These are phyloP conservation scores for Carcina quercana DNA, from an alignment of 2,888 invertebrate species.

Conservation along the genomic window DNA sequence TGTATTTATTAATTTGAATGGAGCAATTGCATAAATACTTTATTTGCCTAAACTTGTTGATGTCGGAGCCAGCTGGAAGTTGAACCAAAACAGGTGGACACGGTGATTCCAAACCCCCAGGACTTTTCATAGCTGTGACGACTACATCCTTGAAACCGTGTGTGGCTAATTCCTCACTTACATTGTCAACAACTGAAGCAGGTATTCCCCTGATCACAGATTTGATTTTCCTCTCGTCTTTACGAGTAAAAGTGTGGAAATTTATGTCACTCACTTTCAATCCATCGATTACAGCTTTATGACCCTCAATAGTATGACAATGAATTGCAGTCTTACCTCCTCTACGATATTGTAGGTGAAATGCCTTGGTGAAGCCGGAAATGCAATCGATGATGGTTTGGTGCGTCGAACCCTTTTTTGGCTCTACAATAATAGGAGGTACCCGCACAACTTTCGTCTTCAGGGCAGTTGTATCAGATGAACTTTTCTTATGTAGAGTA, in stretches of 20 bases:
- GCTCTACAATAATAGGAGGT: slow-evolving; percentile 1
- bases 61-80: slow-evolving; percentile 2
- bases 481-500: not conserved
- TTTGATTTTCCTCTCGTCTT: slow-evolving; percentile 2
- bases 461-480: not conserved
- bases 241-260: slow-evolving; percentile 1
- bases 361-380: not conserved
- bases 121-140: not conserved
- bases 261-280: not conserved
- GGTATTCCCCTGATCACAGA: slow-evolving; percentile 1
- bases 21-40: slow-evolving; percentile 4
- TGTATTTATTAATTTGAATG: not conserved
- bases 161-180: not conserved
- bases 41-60: not conserved
- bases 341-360: slow-evolving; percentile 6
- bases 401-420: slow-evolving; percentile 1
- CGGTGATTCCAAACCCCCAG: not conserved
- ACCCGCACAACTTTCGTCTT: not conserved
- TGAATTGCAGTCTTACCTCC: not conserved
- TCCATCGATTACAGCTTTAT: not conserved
- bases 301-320: not conserved
- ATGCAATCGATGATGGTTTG: not conserved
- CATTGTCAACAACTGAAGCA: not conserved
- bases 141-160: slow-evolving; percentile 1
- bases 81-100: not conserved